A percentile compares a stretch with the other conserved stretches of the same genome.
phyloP scores from a whole-genome alignment of 2,113 vertebrate species.

The Oryzias melastigma region DNA sequence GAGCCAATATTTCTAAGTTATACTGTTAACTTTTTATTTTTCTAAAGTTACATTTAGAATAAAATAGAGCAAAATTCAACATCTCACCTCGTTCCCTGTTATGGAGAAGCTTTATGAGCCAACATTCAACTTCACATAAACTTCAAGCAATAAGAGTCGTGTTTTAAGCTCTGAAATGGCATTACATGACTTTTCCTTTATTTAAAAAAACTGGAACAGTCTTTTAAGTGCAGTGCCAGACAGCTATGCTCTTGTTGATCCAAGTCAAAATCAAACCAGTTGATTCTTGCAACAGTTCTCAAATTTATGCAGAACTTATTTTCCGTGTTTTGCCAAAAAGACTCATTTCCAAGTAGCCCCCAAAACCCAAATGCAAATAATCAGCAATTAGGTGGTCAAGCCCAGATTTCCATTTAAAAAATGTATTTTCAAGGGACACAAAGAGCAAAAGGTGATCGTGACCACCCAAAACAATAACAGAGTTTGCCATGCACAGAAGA shows the following conservation, averaged over 20 bases:
- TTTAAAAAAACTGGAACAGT: background rate
- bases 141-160: too few species aligned
- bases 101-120: too few species aligned
- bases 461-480: conserved; percentile 5
- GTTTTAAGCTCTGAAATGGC: background rate
- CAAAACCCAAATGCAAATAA: background rate
- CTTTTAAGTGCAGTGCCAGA: conserved; percentile 18
- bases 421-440: too few species aligned
- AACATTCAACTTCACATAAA: too few species aligned
- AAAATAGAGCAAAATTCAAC: too few species aligned
- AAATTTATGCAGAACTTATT: conserved; percentile 29
- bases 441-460: conserved; percentile 22
- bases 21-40: too few species aligned
- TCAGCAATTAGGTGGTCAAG: too few species aligned
- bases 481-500: conserved; percentile 13
- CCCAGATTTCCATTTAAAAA: too few species aligned
- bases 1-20: too few species aligned
- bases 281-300: conserved; percentile 15
- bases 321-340: conserved; percentile 20
- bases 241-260: conserved; percentile 27
- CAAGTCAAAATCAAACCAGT: conserved; percentile 45
- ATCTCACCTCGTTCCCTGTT: too few species aligned
- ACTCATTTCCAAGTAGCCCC: background rate
- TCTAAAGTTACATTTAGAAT: too few species aligned
- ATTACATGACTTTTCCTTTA: background rate